A percentile compares a stretch with the other conserved stretches of the same genome.
Conservation (phyloP, 1,140 invertebrate species). For the Trachymyrmex cornetzi region DNA sequence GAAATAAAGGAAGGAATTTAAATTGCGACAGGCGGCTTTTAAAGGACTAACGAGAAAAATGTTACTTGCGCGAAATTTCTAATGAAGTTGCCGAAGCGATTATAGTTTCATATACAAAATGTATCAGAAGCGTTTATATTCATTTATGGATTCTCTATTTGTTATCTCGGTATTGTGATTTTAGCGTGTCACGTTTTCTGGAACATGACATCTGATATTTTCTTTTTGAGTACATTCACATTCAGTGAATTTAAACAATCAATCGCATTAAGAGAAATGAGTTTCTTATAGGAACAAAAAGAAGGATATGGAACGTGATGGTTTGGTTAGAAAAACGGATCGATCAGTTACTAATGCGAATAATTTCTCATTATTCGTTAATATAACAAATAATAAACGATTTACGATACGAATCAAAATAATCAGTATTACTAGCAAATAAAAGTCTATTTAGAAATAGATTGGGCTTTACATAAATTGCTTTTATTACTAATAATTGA, state of each 20-base stretch:
- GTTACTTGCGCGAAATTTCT: constrained; percentile 29
- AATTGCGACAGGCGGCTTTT: constrained; percentile 52
- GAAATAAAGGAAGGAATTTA: constrained; percentile 57
- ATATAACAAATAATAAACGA: no score
- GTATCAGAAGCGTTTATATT: background rate
- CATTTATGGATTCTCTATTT: background rate
- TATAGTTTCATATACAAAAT: background rate
- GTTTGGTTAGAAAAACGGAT: no score
- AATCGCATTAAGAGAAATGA: no score
- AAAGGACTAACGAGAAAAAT: constrained; percentile 49
- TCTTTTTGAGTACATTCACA: background rate
- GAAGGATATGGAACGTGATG: no score
- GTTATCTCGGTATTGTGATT: background rate
- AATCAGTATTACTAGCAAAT: no score
- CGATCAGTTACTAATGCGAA: no score
- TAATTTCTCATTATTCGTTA: no score
- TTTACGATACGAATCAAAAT: no score
- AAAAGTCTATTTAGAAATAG: no score
- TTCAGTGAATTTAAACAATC: background rate
- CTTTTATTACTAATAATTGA: no score
- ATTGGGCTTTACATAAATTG: no score
- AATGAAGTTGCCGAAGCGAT: constrained; percentile 26
- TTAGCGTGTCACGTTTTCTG: background rate
- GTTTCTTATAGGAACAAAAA: no score
- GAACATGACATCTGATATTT: background rate